These are phyloP conservation scores for Samia ricini DNA, from an alignment of 1,140 invertebrate genomes.

Conservation along the genomic window DNA sequence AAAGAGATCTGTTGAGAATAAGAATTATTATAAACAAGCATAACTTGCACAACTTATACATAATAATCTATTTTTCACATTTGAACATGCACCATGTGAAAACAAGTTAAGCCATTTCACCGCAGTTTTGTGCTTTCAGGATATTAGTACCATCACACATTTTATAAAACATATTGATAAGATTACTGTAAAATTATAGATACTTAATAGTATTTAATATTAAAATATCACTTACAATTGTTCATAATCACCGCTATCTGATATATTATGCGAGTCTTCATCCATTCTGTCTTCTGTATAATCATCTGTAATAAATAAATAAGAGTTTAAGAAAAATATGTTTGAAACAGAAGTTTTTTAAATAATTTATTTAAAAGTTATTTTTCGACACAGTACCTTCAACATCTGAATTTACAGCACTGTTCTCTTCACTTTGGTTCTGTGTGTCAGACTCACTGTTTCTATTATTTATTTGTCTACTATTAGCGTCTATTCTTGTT, in stretches of 20 bases:
- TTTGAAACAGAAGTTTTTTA: background rate
- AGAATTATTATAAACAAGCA: no score
- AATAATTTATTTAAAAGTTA: background rate
- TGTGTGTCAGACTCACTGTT: constrained; percentile 8
- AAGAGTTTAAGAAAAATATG: background rate
- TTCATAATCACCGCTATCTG: constrained; percentile 35
- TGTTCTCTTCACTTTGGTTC: constrained; percentile 16
- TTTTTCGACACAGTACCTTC: no score
- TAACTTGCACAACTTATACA: no score
- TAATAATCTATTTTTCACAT: no score
- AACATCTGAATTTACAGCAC: constrained; percentile 37
- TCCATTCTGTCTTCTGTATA: constrained; percentile 23
- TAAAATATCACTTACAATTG: constrained; percentile 19
- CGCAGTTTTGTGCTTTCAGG: no score
- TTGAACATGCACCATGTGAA: no score
- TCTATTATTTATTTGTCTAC: constrained; percentile 18
- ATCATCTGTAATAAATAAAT: constrained; percentile 31
- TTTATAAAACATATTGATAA: no score
- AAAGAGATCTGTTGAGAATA: no score
- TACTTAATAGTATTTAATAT: background rate
- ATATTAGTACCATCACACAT: no score
- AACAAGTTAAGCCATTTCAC: no score
- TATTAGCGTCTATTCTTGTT: constrained; percentile 51
- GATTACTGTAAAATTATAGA: no score
- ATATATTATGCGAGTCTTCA: constrained; percentile 33